Conservation (phyloP, 2,888 invertebrate species). For the Lypha dubia region DNA sequence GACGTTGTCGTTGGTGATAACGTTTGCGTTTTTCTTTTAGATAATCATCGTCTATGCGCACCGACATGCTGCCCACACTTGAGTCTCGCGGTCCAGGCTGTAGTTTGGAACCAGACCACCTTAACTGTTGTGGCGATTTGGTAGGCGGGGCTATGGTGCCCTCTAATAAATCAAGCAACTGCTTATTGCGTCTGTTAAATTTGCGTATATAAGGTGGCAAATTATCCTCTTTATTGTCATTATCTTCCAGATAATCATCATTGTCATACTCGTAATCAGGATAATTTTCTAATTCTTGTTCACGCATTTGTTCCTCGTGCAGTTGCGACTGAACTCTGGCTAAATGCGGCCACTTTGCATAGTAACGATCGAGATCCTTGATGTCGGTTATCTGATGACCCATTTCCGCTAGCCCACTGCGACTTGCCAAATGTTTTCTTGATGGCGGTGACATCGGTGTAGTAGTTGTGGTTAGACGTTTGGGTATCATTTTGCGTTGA, state of each 20-base stretch:
- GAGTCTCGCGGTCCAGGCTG: constrained; percentile 77
- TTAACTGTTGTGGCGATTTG: constrained; percentile 70
- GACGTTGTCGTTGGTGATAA: constrained; percentile 74
- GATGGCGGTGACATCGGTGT: constrained; percentile 69
- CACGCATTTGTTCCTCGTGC: constrained; percentile 79
- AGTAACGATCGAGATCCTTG: constrained; percentile 80
- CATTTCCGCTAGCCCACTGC: constrained; percentile 73
- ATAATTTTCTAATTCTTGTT: constrained; percentile 77
- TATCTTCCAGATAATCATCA: constrained; percentile 69
- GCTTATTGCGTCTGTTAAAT: constrained; percentile 82
- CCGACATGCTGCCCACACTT: constrained; percentile 67
- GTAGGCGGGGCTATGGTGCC: constrained; percentile 80
- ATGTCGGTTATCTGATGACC: constrained; percentile 80
- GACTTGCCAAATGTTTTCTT: constrained; percentile 30
- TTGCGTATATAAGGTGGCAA: constrained; percentile 83
- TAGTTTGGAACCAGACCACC: constrained; percentile 76
- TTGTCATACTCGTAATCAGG: constrained; percentile 76
- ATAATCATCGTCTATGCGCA: constrained; percentile 79
- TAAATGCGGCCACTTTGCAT: constrained; percentile 82
- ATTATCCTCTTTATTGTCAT: constrained; percentile 78
- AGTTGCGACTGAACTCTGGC: constrained; percentile 81
- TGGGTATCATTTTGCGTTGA: constrained; percentile 72
- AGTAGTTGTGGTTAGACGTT: constrained; percentile 29
- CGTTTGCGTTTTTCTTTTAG: constrained; percentile 79
- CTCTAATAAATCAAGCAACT: constrained; percentile 81